Base-by-base conservation (phyloP, 2,797 vertebrate genomes). In the Periparus ater region DNA sequence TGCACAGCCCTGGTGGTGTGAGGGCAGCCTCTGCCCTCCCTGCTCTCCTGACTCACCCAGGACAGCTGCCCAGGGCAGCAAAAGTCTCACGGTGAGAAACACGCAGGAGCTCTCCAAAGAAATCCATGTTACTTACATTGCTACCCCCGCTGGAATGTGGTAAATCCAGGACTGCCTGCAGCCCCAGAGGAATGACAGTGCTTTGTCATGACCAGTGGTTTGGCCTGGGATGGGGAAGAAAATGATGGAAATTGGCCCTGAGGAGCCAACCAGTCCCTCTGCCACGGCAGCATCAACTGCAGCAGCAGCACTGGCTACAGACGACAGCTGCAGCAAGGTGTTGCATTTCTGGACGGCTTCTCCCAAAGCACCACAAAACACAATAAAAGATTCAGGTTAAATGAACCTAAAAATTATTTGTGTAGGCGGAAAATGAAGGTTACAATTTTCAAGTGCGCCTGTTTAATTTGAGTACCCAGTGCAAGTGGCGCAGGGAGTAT, bases 1-100 rank as follows among this genome's bases (percentile, higher is more conserved):
- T 0, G 44, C 45, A 5, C 30, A 6, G 38, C 34, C 4, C 1
- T 4, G 2, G 5, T 3, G n/a, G 14, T 50, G 11, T 1, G 6
- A 12, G n/a, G 45, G 57, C 66, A 74, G 47, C 38, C 48, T 71
- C 13, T 45, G 27, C 19, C 4, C 16, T 5, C 8, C 13, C n/a
- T 0, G 3, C 58, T 23, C 38, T 4, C 7, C 57, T 3, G 0
- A 4, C 48, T n/a, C 13, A 50, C 2, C 4, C 53, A n/a, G 25
- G 7, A 2, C 47, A n/a, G 36, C 12, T 19, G 2, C 20, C 48
- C 8, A 14, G 36, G 18, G 54, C 29, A 18, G n/a, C 36, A 42
- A 19, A 51, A 57, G 10, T 53, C 34, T 61, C 74, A 32, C 50
- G 15, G 17, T n/a, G 42, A 65, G 57, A 91, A 15, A 53, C 20